Conservation (phyloP, 2,797 vertebrate genomes). For the Loris lydekkerianus region DNA sequence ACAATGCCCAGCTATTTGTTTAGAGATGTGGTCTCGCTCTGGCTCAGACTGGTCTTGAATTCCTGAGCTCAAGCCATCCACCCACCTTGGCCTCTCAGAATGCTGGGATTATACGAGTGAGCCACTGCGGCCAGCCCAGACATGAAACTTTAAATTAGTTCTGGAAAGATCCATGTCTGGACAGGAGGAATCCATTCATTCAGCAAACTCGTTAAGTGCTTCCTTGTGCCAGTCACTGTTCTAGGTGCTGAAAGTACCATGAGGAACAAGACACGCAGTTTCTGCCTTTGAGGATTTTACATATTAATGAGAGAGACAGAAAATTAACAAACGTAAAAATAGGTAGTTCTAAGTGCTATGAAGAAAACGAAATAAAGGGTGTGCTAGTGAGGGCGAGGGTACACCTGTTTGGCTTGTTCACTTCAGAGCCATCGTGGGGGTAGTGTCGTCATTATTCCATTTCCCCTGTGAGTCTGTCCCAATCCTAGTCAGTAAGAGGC, state of each 20-base stretch:
- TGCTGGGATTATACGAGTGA: too few relatives aligned
- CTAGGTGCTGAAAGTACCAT: constrained; percentile 60
- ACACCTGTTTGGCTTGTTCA: too few relatives aligned
- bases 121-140: background rate
- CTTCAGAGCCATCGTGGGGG: too few relatives aligned
- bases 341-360: background rate
- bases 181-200: constrained; percentile 24
- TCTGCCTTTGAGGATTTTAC: background rate
- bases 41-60: too few relatives aligned
- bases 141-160: constrained; percentile 22
- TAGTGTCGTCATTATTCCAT: too few relatives aligned
- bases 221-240: constrained; percentile 57
- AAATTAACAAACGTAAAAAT: background rate
- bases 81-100: too few relatives aligned
- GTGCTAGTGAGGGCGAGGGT: background rate
- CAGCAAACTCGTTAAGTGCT: background rate
- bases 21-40: too few relatives aligned
- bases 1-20: too few relatives aligned
- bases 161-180: constrained; percentile 41
- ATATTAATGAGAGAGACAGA: background rate
- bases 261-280: background rate
- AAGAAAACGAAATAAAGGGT: background rate
- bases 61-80: too few relatives aligned
- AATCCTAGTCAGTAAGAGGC: background rate
- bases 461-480: background rate